phyloP scores from a whole-genome alignment of 2,797 vertebrate genomes.

The Siniperca undulata region DNA sequence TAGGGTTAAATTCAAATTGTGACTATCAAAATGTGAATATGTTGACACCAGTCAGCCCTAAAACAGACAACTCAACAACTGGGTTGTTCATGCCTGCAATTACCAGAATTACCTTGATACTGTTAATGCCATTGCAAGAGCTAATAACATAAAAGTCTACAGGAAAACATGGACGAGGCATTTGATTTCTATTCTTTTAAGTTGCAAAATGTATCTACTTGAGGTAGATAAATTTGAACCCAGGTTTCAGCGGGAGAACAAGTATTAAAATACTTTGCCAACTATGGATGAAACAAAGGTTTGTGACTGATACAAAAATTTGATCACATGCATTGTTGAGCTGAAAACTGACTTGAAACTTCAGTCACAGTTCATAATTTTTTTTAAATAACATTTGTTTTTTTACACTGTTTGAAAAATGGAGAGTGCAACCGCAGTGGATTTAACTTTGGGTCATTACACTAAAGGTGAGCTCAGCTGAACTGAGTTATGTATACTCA shows the following conservation, averaged over 20 bases:
- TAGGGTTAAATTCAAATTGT: neutral
- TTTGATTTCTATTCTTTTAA: neutral
- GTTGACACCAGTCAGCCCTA: neutral
- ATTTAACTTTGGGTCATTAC: slow-evolving; percentile 32
- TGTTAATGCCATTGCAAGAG: neutral
- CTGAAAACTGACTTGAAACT: slow-evolving; percentile 1
- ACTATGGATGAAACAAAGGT: neutral
- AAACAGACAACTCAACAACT: neutral
- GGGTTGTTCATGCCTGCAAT: neutral
- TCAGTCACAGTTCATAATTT: neutral
- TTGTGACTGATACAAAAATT: neutral
- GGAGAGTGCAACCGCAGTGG: neutral
- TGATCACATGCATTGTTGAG: neutral
- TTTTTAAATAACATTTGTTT: neutral
- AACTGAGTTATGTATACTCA: slow-evolving; percentile 18
- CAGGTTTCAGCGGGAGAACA: neutral
- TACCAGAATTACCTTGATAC: neutral
- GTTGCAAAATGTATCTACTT: neutral
- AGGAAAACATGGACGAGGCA: neutral
- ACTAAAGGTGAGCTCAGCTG: slow-evolving; percentile 35
- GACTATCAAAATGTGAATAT: neutral
- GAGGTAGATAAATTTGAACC: neutral
- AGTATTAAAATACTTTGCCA: neutral
- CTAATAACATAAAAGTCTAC: slow-evolving; percentile 3
- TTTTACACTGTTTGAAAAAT: neutral